Percentiles rank a stretch among this genome's conserved stretches.
Evolutionary conservation across 1,140 invertebrate genomes (phyloP).

Genomic region (Platyura marginata): DNA sequence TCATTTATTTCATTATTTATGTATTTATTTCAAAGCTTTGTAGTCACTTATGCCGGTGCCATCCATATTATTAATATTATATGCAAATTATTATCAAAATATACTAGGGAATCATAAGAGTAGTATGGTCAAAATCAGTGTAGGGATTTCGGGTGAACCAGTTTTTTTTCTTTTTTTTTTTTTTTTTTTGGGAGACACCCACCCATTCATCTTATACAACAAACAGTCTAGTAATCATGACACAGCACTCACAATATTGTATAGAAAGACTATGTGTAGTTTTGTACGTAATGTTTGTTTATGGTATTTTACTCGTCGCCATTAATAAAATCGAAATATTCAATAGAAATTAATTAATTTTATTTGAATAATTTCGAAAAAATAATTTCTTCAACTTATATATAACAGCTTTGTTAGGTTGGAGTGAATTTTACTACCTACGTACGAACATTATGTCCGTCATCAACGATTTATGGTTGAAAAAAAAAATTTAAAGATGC

Average conservation of each 20-base stretch:
- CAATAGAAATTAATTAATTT: no score
- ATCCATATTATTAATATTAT: background rate
- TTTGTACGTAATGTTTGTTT: background rate
- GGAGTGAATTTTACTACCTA: background rate
- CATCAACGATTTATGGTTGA: no score
- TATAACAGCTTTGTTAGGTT: background rate
- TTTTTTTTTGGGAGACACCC: background rate
- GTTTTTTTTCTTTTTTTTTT: no score
- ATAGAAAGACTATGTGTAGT: background rate
- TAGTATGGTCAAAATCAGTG: background rate
- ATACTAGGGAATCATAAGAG: background rate
- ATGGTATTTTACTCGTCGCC: no score
- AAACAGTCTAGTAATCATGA: background rate
- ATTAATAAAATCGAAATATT: no score
- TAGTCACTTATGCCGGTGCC: no score
- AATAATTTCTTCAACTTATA: no score
- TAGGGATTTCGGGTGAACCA: background rate
- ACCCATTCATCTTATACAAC: background rate
- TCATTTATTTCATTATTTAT: no score
- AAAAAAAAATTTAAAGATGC: no score
- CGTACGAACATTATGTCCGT: background rate
- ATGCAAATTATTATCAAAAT: background rate
- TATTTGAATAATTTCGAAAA: no score
- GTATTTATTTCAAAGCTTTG: no score
- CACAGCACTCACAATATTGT: background rate